Conservation (phyloP, 2,113 vertebrate genomes). For the Lepisosteus oculatus region DNA sequence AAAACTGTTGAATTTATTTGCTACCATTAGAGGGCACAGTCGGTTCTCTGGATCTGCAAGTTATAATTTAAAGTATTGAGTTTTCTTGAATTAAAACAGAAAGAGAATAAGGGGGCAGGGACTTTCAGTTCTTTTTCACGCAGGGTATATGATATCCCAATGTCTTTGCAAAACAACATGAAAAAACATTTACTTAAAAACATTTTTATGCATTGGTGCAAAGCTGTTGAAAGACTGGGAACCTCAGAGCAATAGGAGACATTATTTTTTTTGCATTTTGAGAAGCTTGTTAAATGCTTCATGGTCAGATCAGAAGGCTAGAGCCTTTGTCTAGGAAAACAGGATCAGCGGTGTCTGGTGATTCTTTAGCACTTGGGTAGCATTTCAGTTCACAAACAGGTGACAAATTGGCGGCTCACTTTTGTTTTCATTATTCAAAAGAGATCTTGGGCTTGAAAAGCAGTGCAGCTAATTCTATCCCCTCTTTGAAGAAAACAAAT, state of each 20-base stretch:
- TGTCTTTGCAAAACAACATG: slow-evolving; percentile 15
- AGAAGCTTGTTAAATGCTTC: not conserved
- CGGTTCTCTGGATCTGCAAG: slow-evolving; percentile 31
- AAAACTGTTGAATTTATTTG: not conserved
- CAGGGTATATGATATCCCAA: not conserved
- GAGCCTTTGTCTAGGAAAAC: not conserved
- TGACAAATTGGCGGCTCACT: slow-evolving; percentile 14
- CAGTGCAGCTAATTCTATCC: slow-evolving; percentile 5
- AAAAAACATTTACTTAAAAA: slow-evolving; percentile 20
- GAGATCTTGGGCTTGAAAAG: slow-evolving; percentile 4
- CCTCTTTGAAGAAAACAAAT: not conserved
- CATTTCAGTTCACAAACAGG: not conserved
- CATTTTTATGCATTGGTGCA: slow-evolving; percentile 27
- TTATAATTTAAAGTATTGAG: not conserved
- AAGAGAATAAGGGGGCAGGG: slow-evolving; percentile 3
- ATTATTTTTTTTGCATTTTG: not conserved
- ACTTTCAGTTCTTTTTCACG: not conserved
- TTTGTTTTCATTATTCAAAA: slow-evolving; percentile 6
- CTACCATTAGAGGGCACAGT: slow-evolving; percentile 44
- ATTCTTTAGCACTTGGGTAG: not conserved
- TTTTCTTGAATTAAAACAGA: too few species aligned
- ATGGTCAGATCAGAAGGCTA: not conserved
- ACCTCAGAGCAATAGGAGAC: not conserved
- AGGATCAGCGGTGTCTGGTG: not conserved
- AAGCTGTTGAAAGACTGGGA: slow-evolving; percentile 26